Percentiles rank a stretch among this genome's conserved stretches.
phyloP scores from a whole-genome alignment of 2,888 invertebrate genomes.

The Ceraclea dissimilis region DNA sequence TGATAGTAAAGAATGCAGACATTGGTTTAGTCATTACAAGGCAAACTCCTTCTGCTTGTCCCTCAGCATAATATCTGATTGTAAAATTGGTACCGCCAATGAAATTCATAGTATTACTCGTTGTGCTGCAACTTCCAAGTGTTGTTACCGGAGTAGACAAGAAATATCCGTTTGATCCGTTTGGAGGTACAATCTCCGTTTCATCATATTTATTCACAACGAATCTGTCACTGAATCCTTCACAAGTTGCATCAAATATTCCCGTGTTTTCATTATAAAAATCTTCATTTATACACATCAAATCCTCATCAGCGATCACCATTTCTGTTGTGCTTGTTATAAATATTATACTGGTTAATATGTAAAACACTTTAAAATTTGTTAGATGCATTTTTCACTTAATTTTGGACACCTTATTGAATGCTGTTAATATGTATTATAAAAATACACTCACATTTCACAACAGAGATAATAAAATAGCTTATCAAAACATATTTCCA shows the following conservation, averaged over 20 bases:
- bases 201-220: neutral
- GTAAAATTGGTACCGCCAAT: neutral
- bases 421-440: no score
- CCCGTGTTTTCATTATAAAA: neutral
- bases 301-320: no score
- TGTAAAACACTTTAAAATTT: no score
- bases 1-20: neutral
- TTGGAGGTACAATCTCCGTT: neutral
- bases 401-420: no score
- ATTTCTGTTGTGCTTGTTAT: no score
- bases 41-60: neutral
- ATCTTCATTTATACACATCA: neutral
- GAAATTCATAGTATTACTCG: neutral
- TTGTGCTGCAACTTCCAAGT: neutral
- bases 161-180: neutral
- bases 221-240: neutral
- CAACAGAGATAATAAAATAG: no score
- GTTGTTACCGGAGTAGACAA: neutral
- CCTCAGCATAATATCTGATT: neutral
- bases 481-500: no score
- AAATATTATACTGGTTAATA: no score
- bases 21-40: neutral
- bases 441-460: no score
- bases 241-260: neutral
- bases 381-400: no score